Base-by-base conservation (phyloP, 2,888 invertebrate species). In the Ennomos erosarius region DNA sequence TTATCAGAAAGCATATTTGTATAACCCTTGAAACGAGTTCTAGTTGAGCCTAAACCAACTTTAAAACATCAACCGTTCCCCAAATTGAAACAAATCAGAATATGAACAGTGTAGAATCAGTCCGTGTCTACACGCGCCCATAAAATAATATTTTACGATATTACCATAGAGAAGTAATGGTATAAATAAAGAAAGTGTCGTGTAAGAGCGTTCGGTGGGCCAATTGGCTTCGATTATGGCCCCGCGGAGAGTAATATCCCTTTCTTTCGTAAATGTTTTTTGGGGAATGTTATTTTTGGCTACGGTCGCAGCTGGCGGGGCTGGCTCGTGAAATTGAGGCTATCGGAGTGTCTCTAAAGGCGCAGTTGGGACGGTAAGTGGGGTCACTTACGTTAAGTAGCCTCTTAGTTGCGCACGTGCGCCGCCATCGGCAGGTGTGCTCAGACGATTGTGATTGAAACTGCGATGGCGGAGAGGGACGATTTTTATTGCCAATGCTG, bases 201-300 rank as follows among this genome's bases (percentile, higher is more conserved):
- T 83, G 85, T 83, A 74, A 81, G 80, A 70, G 73, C 82, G 80
- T 81, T 83, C 82, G 83, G 86, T 82, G 84, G 80, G 83, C 81
- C 92, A 84, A 93, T 92, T 91, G 92, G 87, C 85, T 88, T 91
- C 89, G 91, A 92, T 91, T 88, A 93, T 90, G 75, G 90, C 82
- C 73, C 93, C 92, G 76, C 80, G 82, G 93, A 92, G 93, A 92
- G 87, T 90, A 91, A 92, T 93, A 93, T 88, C 85, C 88, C 79
- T 87, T 88, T 88, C 88, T 88, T 89, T 88, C 75, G 82, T 80
- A 84, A 89, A 88, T 88, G 90, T 88, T 88, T 89, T 81, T 88
- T 82, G 82, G 87, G 83, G 82, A 82, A 85, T 87, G 87, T 88
- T 87, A 89, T 90, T 90, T 91, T 89, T 85, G 84, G 84, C 81